Evolutionary conservation across 1,140 invertebrate species (phyloP), one percentile per base, ranked within the genome.

Genomic region (Rhyzopertha dominica): DNA sequence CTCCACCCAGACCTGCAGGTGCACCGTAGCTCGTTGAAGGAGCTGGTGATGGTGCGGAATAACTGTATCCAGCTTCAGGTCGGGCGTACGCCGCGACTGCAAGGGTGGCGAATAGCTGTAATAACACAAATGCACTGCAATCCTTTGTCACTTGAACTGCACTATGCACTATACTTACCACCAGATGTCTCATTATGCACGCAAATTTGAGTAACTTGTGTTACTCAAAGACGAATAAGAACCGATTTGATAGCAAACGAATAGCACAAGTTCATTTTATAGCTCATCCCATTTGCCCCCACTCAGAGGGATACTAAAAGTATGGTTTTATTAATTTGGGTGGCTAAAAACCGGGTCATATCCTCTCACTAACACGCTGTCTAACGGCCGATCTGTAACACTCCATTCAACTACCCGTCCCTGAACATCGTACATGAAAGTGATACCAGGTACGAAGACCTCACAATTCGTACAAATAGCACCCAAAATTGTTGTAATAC

Each of bases 261-360:
- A 43, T 30, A 39, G 20, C 25, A 42, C 34, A 20, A 16, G 28
- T 24, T 22, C 35, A 40, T 40, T 60, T 55, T 59, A 59, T 59
- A 60, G 51, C 47, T 25, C 51, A 53, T 53, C 46, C n/a, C n/a
- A n/a, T 53, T 48, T 38, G 7, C 37, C 42, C 51, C 51, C 51
- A 43, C 41, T 43, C 37, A 5, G 12, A 20, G 24, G 19, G 25
- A 36, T 42, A 22, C 42, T 30, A 40, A 32, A 26, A 32, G 32
- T 32, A 13, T 34, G 40, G 12, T 37, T 37, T 20, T 25, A 41
- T 48, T 47, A 47, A 24, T 43, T 50, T 58, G 45, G 53, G 55
- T 53, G 55, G 53, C 49, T 45, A 49, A 55, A 60, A 60, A 58
- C 48, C 50, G 55, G 58, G 58, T 60, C 58, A 60, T 41, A 54